Conservation (phyloP, 2,113 vertebrate genomes). For the Atractosteus spatula region DNA sequence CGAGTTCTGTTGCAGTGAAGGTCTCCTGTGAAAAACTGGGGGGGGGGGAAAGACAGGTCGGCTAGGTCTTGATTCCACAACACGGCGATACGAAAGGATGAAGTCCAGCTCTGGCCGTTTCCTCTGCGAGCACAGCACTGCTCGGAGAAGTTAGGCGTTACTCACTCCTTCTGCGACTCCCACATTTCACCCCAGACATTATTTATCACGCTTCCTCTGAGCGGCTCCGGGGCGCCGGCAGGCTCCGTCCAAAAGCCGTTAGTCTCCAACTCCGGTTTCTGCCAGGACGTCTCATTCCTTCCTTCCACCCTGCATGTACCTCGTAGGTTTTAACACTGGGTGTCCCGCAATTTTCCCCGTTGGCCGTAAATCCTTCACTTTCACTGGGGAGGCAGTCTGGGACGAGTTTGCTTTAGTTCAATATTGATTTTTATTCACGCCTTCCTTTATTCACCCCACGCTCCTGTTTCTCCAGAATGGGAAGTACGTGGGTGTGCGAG, state of each 20-base stretch:
- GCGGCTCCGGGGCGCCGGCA: not conserved
- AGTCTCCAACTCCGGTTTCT: not conserved
- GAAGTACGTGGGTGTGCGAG: not conserved
- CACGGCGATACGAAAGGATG: too few relatives aligned
- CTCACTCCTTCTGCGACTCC: not conserved
- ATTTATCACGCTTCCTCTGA: constrained; percentile 2
- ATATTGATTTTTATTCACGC: not conserved
- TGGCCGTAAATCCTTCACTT: too few relatives aligned
- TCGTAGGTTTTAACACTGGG: too few relatives aligned
- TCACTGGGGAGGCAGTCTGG: too few relatives aligned
- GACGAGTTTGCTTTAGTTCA: too few relatives aligned
- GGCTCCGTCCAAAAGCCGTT: not conserved
- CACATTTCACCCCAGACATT: not conserved
- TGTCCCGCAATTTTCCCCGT: too few relatives aligned
- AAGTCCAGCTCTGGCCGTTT: not conserved
- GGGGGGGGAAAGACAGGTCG: not conserved
- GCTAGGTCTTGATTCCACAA: not conserved
- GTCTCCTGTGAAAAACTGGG: not conserved
- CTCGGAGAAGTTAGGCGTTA: not conserved
- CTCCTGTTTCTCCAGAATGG: not conserved
- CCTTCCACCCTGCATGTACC: not conserved
- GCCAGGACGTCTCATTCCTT: not conserved
- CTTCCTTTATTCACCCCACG: not conserved
- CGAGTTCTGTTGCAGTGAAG: not conserved
- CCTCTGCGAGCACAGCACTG: not conserved